Evolutionary conservation across 2,113 vertebrate genomes (phyloP), one percentile per base, ranked within the genome.

Genomic region (Perca fluviatilis): DNA sequence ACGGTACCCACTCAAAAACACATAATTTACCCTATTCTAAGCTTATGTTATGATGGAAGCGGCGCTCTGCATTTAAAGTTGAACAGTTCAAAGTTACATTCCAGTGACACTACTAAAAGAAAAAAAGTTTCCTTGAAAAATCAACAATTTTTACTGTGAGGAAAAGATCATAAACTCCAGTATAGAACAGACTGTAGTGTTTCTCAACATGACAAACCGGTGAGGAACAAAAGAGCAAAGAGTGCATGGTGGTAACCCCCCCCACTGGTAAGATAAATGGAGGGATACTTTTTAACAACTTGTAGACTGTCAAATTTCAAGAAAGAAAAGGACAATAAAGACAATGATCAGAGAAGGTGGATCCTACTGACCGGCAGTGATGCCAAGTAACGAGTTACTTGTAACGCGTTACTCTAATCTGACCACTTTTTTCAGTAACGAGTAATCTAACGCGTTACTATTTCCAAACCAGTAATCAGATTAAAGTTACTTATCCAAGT

Each of bases 1-100:
- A 40, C n/a, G 27, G 56, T 64, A 79, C 47, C 43, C n/a, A 50
- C n/a, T 51, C 43, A 56, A 70, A 58, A 40, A 33, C 30, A 68
- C 15, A 58, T 49, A 33, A 61, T 66, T 2, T 54, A 69, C 75
- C 25, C 14, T 33, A 27, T 69, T 69, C 47, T 62, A 12, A 15
- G 47, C 43, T 70, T 53, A 33, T 47, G 63, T 66, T 77, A 58
- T 46, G 47, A 61, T 63, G 18, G 49, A 74, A 80, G 61, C 73
- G 16, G 23, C 79, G 78, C 66, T 79, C 51, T 72, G 40, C 40
- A n/a, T 77, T 87, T 87, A 91, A 89, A 93, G 40, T 43, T 11
- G 11, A 92, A 92, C 90, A 93, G 83, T 79, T 81, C 40, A 11
- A 86, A 86, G 91, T 89, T 87, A 87, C 71, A 89, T 70, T 68